Base-by-base conservation (phyloP, 2,888 invertebrate species). In the Pterostichus madidus region DNA sequence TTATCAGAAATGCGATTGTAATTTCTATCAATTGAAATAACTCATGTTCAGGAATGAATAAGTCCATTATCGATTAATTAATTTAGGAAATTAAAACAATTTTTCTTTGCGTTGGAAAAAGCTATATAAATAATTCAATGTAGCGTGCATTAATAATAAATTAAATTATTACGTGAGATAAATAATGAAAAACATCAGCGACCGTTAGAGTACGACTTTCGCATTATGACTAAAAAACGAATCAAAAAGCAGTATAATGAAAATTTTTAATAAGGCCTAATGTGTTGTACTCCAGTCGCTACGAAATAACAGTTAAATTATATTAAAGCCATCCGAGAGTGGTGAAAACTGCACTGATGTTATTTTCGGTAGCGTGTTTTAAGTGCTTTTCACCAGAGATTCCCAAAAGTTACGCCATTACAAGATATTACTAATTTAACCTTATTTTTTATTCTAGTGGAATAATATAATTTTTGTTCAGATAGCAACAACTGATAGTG, bases 271-370 rank as follows among this genome's bases (percentile, higher is more conserved):
- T 75, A 75, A 75, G 49, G 75, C 31, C 32, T 52, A 52, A 75
- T 75, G 75, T 75, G 52, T 75, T 75, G 75, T 44, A 75, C 75
- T 52, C 75, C n/a, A 24, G 13, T 52, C 52, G 49, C 52, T 75
- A 52, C 49, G 52, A 75, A 75, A 75, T 75, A 75, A 75, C 52
- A 75, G 49, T 75, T 75, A 52, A 75, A 75, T 75, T 75, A 75
- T 75, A 75, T 75, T 75, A 75, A 75, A 52, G 52, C 75, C 32
- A 75, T 75, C 75, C 31, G 75, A 75, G 75, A 52, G 52, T 52
- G 75, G 15, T 75, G 75, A 75, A 75, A 75, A 75, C 75, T 75
- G 52, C 52, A 75, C 39, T 75, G 49, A 75, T 75, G 75, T 75
- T 75, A 75, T 75, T 71, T 71, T 75, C 75, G 52, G 49, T 52